These are phyloP conservation scores for Pseudopipra pipra DNA, from an alignment of 2,113 vertebrate genomes.

Conservation along the genomic window DNA sequence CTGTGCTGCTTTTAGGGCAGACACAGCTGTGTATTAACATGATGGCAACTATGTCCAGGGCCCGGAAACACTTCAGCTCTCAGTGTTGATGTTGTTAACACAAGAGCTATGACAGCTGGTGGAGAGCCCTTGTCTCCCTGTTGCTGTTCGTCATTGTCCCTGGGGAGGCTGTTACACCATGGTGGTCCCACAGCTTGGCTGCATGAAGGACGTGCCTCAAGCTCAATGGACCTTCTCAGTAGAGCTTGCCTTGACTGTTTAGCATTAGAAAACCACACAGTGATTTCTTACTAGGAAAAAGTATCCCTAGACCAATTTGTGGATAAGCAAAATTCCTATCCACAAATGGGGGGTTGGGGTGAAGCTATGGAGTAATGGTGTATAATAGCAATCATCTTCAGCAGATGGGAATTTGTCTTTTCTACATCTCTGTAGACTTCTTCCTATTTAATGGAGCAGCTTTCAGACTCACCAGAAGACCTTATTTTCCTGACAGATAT, in stretches of 20 bases:
- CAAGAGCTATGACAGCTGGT: neutral
- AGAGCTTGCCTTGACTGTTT: neutral
- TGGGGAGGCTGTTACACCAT: neutral
- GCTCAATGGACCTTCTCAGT: neutral
- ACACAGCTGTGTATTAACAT: fast-evolving
- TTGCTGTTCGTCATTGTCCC: neutral
- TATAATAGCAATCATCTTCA: neutral
- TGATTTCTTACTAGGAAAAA: neutral
- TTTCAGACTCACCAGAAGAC: neutral
- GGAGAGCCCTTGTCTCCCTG: neutral
- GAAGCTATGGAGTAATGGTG: neutral
- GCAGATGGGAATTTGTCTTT: neutral
- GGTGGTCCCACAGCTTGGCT: neutral
- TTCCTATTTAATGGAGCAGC: neutral
- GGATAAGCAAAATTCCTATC: neutral
- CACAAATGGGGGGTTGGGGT: neutral
- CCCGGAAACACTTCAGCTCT: neutral
- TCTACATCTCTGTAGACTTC: neutral
- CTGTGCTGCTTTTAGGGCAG: neutral
- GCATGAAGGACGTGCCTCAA: fast-evolving
- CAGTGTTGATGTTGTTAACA: neutral
- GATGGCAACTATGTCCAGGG: neutral
- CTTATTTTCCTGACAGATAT: neutral
- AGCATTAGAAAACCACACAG: neutral
- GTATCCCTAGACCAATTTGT: neutral